phyloP scores from a whole-genome alignment of 35 echinoderm and acorn worm genomes.

The Acanthaster planci region DNA sequence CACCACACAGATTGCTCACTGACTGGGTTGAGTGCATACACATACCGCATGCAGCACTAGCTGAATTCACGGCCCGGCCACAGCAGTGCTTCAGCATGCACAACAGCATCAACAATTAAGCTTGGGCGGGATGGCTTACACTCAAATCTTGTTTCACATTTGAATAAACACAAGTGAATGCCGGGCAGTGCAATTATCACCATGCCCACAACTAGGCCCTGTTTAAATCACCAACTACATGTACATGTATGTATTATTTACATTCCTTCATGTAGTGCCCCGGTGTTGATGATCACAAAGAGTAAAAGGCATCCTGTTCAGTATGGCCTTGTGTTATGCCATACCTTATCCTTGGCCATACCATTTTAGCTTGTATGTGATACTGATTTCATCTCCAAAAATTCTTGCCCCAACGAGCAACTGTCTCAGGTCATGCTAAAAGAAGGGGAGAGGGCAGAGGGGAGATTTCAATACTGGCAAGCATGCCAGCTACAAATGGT shows the following conservation, averaged over 20 bases:
- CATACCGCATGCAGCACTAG: slow-evolving; percentile 5
- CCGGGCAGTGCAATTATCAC: slow-evolving; percentile 47
- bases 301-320: neutral
- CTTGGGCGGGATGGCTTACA: slow-evolving; percentile 38
- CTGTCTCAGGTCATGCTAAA: neutral
- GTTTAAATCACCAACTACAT: slow-evolving; percentile 52
- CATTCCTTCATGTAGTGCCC: slow-evolving; percentile 59
- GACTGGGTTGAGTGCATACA: slow-evolving; percentile 7
- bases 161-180: slow-evolving; percentile 48
- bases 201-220: slow-evolving; percentile 22
- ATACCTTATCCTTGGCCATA: slow-evolving; percentile 5
- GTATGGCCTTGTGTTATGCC: neutral
- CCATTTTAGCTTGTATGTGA: neutral
- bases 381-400: slow-evolving; percentile 26
- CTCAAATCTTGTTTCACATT: slow-evolving; percentile 64
- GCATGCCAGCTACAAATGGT: too few species aligned
- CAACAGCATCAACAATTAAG: slow-evolving; percentile 36
- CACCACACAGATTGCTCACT: neutral
- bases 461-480: neutral
- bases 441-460: neutral
- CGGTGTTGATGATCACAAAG: slow-evolving; percentile 37
- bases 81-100: neutral
- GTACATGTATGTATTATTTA: slow-evolving; percentile 63
- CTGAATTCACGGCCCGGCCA: neutral
- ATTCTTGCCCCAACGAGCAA: neutral